Evolutionary conservation across 2,888 invertebrate genomes (phyloP).

Genomic region (Dryadula phaetusa): DNA sequence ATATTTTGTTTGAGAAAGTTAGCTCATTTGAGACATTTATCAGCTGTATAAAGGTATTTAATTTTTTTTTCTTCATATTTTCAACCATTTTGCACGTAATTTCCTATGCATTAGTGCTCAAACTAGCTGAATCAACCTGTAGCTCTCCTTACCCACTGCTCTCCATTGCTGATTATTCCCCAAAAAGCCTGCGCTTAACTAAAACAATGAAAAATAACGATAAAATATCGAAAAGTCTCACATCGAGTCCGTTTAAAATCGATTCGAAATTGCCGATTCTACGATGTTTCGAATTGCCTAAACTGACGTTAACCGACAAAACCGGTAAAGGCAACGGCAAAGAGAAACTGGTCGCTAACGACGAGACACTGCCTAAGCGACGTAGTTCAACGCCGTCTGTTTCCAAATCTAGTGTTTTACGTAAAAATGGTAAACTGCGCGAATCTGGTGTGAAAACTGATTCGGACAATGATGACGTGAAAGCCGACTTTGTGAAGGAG

Average conservation of each 20-base stretch:
- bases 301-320: constrained; percentile 53
- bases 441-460: constrained; percentile 68
- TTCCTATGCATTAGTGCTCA: constrained; percentile 38
- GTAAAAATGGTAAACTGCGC: constrained; percentile 60
- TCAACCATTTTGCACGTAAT: constrained; percentile 1
- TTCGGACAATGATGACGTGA: constrained; percentile 67
- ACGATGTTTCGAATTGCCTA: constrained; percentile 66
- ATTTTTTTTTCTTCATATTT: constrained; percentile 5
- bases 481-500: constrained; percentile 43
- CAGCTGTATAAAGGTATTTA: background rate
- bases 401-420: constrained; percentile 47
- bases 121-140: constrained; percentile 52
- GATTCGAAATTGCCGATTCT: constrained; percentile 61
- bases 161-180: constrained; percentile 64
- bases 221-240: constrained; percentile 57
- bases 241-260: constrained; percentile 62
- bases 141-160: constrained; percentile 59
- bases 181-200: constrained; percentile 46
- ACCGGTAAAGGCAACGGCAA: constrained; percentile 46
- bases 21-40: background rate
- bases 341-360: constrained; percentile 41
- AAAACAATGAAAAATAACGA: constrained; percentile 36
- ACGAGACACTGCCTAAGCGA: constrained; percentile 58
- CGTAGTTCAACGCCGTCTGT: constrained; percentile 68
- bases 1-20: too few relatives aligned